phyloP scores from a whole-genome alignment of 2,113 vertebrate species.

The Sprattus sprattus region DNA sequence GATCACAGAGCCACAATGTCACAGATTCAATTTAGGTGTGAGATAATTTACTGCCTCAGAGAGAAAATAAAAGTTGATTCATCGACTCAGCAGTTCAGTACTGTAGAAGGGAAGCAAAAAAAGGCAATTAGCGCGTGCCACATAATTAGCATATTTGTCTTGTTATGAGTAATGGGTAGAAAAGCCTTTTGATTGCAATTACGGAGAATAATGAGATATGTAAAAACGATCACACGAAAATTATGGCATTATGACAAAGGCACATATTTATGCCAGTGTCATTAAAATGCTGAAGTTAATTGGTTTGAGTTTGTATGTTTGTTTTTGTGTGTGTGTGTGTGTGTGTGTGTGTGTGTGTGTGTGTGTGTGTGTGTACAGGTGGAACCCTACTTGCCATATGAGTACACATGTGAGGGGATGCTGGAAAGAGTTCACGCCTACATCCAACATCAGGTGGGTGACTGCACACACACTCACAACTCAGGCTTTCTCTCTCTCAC shows the following conservation, averaged over 20 bases:
- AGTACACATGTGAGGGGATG: slow-evolving; percentile 96
- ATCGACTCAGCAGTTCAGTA: slow-evolving; percentile 62
- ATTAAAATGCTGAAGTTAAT: background rate
- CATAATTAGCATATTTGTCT: slow-evolving; percentile 63
- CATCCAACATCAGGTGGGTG: slow-evolving; percentile 91
- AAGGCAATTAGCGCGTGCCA: slow-evolving; percentile 48
- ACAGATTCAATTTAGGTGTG: slow-evolving; percentile 26
- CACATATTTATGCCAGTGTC: background rate
- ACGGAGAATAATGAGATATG: slow-evolving; percentile 23
- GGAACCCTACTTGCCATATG: slow-evolving; percentile 91
- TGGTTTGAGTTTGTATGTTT: slow-evolving; percentile 2
- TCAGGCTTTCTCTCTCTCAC: no score
- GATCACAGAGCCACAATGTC: slow-evolving; percentile 15
- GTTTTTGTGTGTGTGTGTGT: slow-evolving; percentile 38
- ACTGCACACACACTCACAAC: slow-evolving; percentile 4
- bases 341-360: slow-evolving; percentile 13
- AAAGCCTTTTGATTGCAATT: slow-evolving; percentile 42
- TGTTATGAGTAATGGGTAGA: slow-evolving; percentile 63
- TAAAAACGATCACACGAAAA: slow-evolving; percentile 1
- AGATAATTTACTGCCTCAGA: slow-evolving; percentile 8
- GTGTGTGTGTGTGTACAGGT: slow-evolving; percentile 72
- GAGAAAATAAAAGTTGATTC: slow-evolving; percentile 31
- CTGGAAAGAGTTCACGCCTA: slow-evolving; percentile 91
- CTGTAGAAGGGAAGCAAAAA: slow-evolving; percentile 44
- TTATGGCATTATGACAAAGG: slow-evolving; percentile 7